A percentile compares a stretch with the other conserved stretches of the same genome.
Conservation (phyloP, 2,113 vertebrate genomes). For the Benitochromis conjunctus region DNA sequence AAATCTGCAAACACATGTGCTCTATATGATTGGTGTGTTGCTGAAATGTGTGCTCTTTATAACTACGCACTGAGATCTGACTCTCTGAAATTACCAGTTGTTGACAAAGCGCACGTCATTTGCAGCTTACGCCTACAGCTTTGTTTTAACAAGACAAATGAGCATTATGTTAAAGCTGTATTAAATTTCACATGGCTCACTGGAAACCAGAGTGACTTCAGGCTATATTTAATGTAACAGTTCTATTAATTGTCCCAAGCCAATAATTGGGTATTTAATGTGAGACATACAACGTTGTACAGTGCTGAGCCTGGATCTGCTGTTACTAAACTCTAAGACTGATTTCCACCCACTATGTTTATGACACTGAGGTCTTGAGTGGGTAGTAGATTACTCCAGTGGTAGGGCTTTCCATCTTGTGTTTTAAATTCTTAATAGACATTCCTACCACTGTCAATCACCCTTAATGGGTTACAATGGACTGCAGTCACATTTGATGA, state of each 20-base stretch:
- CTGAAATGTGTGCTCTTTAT: background rate
- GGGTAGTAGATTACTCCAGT: background rate
- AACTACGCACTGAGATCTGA: conserved; percentile 19
- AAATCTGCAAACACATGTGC: background rate
- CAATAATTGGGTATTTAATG: background rate
- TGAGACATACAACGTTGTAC: background rate
- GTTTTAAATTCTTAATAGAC: background rate
- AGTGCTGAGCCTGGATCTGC: background rate
- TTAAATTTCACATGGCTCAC: background rate
- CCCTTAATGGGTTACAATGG: background rate
- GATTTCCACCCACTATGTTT: background rate
- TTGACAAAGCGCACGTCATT: background rate
- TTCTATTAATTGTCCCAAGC: background rate
- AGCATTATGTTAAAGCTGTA: background rate
- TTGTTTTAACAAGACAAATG: background rate
- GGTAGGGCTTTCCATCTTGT: background rate
- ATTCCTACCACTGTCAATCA: background rate
- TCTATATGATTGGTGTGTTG: background rate
- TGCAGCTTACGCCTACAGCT: background rate
- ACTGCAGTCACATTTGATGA: conserved; percentile 8
- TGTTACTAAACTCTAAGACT: background rate
- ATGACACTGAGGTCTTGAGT: background rate
- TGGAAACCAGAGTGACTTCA: background rate
- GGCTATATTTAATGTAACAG: background rate
- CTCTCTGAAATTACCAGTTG: conserved; percentile 13